phyloP scores from a whole-genome alignment of 2,888 invertebrate species.

The Lycia hirtaria region DNA sequence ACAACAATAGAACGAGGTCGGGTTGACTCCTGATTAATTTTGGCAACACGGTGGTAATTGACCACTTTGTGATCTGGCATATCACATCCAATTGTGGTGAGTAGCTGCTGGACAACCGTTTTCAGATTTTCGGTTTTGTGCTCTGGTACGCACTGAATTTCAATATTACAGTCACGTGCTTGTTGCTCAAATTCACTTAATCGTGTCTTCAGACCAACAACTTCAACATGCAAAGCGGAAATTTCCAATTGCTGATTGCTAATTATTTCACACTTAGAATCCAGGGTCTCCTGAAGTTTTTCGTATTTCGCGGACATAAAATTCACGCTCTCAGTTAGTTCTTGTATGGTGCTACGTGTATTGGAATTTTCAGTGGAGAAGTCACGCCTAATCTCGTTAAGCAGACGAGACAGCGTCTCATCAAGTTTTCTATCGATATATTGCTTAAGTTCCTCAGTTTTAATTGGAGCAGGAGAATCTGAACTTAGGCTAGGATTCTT shows the following conservation, averaged over 20 bases:
- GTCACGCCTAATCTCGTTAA: background rate
- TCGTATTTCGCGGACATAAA: background rate
- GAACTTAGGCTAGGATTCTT: too few species aligned
- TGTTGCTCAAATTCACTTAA: background rate
- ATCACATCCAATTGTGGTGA: background rate
- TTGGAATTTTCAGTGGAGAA: background rate
- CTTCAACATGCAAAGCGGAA: background rate
- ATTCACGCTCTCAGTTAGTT: background rate
- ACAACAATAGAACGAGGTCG: background rate
- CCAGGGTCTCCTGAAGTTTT: background rate
- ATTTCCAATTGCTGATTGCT: too few species aligned
- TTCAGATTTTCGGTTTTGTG: background rate
- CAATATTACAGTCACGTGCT: background rate
- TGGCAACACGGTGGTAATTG: background rate
- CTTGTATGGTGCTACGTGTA: background rate
- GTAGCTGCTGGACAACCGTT: background rate
- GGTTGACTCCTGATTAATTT: background rate
- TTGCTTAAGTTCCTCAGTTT: background rate
- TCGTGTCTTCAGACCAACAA: background rate
- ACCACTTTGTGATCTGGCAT: background rate
- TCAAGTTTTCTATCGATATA: background rate
- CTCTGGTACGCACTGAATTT: background rate
- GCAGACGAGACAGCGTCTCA: background rate
- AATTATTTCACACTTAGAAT: background rate
- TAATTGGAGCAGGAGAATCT: background rate